Conservation (phyloP, 1,140 invertebrate species). For the Aphaenogaster floridana region DNA sequence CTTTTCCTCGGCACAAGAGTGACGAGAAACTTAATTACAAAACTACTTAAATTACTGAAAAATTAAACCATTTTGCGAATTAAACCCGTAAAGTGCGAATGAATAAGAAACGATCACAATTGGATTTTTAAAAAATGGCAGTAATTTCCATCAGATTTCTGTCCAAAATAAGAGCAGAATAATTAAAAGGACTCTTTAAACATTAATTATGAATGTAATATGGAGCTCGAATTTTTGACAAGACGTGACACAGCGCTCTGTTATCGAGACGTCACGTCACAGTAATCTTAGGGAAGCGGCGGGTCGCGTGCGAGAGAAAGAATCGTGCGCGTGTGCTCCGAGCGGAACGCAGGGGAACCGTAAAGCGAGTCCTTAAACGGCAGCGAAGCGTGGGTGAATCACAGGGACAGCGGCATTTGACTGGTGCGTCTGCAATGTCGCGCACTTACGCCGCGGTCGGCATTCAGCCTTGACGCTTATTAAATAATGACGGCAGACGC, state of each 20-base stretch:
- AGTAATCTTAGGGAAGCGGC: background rate
- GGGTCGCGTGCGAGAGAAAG: slow-evolving; percentile 17
- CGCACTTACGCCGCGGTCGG: slow-evolving; percentile 44
- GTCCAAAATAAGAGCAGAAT: background rate
- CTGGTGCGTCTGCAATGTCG: background rate
- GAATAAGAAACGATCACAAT: background rate
- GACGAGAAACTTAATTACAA: background rate
- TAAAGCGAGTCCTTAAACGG: slow-evolving; percentile 42
- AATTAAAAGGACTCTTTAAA: background rate
- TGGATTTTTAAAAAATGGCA: background rate
- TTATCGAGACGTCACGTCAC: background rate
- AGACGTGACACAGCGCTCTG: background rate
- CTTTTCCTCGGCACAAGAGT: background rate
- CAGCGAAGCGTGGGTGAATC: slow-evolving; percentile 70
- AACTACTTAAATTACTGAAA: background rate
- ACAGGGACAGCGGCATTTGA: slow-evolving; percentile 69
- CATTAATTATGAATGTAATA: background rate
- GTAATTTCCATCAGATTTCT: background rate
- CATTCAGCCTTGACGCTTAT: slow-evolving; percentile 78
- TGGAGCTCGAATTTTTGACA: background rate
- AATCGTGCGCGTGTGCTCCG: background rate
- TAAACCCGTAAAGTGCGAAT: background rate
- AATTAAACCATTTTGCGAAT: background rate
- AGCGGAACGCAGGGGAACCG: slow-evolving; percentile 25
- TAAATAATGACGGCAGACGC: slow-evolving; percentile 75